Base-by-base conservation (phyloP, 2,888 invertebrate genomes). In the Oscheius sp. region DNA sequence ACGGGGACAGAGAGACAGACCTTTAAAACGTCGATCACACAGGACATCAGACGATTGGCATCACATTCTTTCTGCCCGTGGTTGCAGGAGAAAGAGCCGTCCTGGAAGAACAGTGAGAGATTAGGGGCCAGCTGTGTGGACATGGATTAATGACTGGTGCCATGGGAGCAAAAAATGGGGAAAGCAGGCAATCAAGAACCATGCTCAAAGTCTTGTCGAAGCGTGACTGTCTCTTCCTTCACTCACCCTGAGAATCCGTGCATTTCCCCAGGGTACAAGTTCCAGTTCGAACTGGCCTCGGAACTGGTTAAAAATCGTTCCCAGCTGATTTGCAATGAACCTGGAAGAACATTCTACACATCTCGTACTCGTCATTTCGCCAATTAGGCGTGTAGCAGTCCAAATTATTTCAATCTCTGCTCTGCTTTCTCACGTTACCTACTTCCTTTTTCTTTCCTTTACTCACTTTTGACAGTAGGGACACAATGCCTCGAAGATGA, bases 51-150 rank as follows among this genome's bases (percentile, higher is more conserved):
- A 55, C 86, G 78, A 75, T 88, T 88, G 50, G 88, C 88, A 62
- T 88, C 88, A 76, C 88, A 88, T 72, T 88, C 88, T 74, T 85
- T 88, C 70, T 84, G 79, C 2, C 88, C 88, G 79, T 88, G 88
- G 73, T 88, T 88, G 77, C 88, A 88, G 13, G 87, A 87, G 71
- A 88, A 86, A 53, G 86, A 85, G 32, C 87, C 87, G 62, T 87
- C 87, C 87, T 87, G 75, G 58, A 86, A 76, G 21, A 51, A 21
- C n/a, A 53, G 7, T 21, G 21, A 21, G 21, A 21, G 21, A 21
- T 21, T 21, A 21, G 21, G 21, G 37, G 37, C 65, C 65, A 68
- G 68, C 68, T 68, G 68, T 68, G 13, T 33, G 33, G 60, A 42
- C 42, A 60, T 58, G 70, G 70, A 58, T 58, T 57, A 58, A 70